Base-by-base conservation (phyloP, 2,888 invertebrate genomes). In the Protophormia terraenovae region DNA sequence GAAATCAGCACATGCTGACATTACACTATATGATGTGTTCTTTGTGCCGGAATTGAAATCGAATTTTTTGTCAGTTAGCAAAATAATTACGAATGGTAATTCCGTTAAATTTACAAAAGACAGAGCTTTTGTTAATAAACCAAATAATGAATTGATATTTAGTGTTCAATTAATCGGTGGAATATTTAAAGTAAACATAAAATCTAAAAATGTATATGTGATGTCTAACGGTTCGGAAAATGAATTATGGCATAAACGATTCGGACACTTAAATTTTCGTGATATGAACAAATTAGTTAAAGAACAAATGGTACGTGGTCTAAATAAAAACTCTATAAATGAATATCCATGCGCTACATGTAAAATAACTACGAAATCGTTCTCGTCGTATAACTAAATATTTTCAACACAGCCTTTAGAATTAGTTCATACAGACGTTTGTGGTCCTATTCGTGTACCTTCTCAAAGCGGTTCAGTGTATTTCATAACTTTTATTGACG, bases 61-160 rank as follows among this genome's bases (percentile, higher is more conserved):
- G 1, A 84, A 80, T 75, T 79, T 79, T 79, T 45, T 83, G 35
- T 79, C 76, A 8, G 76, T 80, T 19, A 72, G 55, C 16, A 84
- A 80, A 80, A 76, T 84, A 32, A 78, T 78, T 73, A 50, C 27
- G 41, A 67, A 73, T 71, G 71, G 64, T 14, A 19, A 71, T 73
- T 60, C 27, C 22, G 83, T 67, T 24, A 38, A 71, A 19, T 83
- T 83, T 55, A 22, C 38, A 19, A 66, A 53, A 45, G 38, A 84
- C 4, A 60, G 69, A 50, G 67, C 72, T 14, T 32, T 32, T 64
- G 76, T 80, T 12, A 80, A 8, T 41, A 60, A 24, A n/a, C 27
- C 8, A 38, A 38, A 47, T 53, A 62, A 72, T 58, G 47, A 66
- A 45, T 3, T 35, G 1, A 35, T 83, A 19, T 72, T 86, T 50